Evolutionary conservation across 2,888 invertebrate species (phyloP).

Genomic region (Torymus aiolomorphi): DNA sequence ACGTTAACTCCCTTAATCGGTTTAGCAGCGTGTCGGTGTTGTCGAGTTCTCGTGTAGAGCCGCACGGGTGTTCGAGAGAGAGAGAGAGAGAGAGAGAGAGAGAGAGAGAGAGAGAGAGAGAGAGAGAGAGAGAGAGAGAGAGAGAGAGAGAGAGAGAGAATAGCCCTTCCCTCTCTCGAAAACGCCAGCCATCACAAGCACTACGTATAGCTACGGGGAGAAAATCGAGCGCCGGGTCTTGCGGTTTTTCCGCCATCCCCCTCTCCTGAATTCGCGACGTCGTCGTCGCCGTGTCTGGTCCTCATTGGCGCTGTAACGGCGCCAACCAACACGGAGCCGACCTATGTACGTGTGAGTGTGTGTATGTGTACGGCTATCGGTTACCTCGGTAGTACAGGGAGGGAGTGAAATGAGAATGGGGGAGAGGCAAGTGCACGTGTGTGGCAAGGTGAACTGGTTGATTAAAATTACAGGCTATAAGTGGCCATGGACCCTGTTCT

Average conservation of each 20-base stretch:
- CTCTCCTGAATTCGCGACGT: not conserved
- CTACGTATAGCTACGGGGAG: not conserved
- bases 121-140: no score
- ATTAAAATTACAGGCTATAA: conserved; percentile 47
- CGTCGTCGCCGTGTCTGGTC: conserved; percentile 20
- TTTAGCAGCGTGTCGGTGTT: conserved; percentile 25
- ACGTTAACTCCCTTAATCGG: no score
- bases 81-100: no score
- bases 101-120: no score
- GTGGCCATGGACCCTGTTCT: conserved; percentile 9
- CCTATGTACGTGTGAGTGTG: no score
- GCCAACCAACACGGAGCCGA: conserved; percentile 8
- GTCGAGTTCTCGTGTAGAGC: conserved; percentile 15
- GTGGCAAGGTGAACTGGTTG: conserved; percentile 7
- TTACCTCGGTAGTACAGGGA: no score
- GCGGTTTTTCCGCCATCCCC: conserved; percentile 37
- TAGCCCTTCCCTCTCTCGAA: not conserved
- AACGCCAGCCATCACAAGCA: conserved; percentile 7
- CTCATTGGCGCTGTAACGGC: conserved; percentile 24
- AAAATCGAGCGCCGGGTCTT: conserved; percentile 34
- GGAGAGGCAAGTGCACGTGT: not conserved
- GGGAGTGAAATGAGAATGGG: no score
- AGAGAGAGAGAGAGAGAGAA: no score
- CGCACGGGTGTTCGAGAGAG: not conserved
- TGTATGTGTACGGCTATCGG: no score